Percentiles rank a stretch among this genome's conserved stretches.
These are phyloP conservation scores for Bubalus kerabau DNA, from an alignment of 2,113 vertebrate genomes.

Conservation along the genomic window DNA sequence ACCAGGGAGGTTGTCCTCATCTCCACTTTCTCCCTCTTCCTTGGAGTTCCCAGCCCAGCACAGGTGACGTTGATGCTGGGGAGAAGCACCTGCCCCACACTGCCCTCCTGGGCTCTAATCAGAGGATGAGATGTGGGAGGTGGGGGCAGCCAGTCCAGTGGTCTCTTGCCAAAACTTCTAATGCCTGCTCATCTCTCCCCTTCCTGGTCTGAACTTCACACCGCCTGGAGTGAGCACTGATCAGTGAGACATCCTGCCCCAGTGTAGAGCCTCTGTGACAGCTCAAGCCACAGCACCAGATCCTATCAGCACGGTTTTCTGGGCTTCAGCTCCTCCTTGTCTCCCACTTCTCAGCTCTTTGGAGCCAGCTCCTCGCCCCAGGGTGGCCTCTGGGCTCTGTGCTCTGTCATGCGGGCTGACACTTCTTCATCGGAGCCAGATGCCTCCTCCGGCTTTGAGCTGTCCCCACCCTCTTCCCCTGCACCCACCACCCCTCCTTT, in stretches of 20 bases:
- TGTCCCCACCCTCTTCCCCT: fast-evolving
- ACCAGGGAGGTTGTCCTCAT: fast-evolving
- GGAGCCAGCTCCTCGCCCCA: fast-evolving
- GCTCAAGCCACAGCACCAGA: fast-evolving
- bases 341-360: neutral
- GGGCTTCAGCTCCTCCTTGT: neutral
- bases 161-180: neutral
- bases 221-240: neutral
- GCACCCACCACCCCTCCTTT: no score
- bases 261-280: neutral
- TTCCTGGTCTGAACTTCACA: neutral
- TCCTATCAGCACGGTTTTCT: no score
- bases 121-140: neutral
- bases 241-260: neutral
- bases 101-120: neutral
- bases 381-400: fast-evolving
- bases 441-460: no score
- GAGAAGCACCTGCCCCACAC: fast-evolving
- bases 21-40: neutral
- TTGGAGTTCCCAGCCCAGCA: neutral
- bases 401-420: fast-evolving
- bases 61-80: fast-evolving
- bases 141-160: neutral
- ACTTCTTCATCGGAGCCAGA: neutral
- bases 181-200: neutral